Evolutionary conservation across 1,140 invertebrate species (phyloP), one percentile per base, ranked within the genome.

Genomic region (Hormaphis cornu): DNA sequence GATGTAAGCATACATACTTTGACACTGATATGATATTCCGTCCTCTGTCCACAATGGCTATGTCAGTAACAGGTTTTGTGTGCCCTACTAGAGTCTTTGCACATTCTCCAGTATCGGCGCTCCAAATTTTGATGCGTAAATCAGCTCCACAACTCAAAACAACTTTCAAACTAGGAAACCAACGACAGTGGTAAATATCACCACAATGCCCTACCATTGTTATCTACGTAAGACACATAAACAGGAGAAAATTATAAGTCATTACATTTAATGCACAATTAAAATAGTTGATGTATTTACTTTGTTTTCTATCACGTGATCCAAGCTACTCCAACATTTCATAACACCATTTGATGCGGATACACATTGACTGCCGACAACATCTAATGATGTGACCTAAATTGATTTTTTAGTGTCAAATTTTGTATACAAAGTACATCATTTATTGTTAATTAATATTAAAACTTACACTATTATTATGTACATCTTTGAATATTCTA

Each of bases 121-220:
- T 86, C 86, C 87, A 89, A 66, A 90, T 83, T 74, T 85, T 84
- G 2, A 87, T 77, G 42, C 81, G 81, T 74, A 87, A 84, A 79
- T 90, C 88, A 46, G 85, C 84, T 3, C 87, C 86, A 69, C 83
- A 85, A 66, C 83, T 84, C 50, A 89, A 76, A 1, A 87, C 77
- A 24, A 89, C 87, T 54, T 86, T 75, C 7, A 86, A 87, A 69
- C 86, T 88, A 35, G 87, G 88, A 73, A 89, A 89, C 75, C 88
- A 88, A 54, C 79, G 78, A 74, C 86, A 87, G 69, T 80, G 82
- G 75, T 89, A 87, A 0, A 88, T 82, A 72, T 88, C 86, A 71
- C 84, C 84, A 48, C 83, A 76, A 78, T 89, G 87, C 0, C 87
- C 88, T 73, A 81, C 78, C 66, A 90, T 75, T 54, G 81, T 79